Conservation (phyloP, 2,797 vertebrate species). For the Alcedo quadribrachys region DNA sequence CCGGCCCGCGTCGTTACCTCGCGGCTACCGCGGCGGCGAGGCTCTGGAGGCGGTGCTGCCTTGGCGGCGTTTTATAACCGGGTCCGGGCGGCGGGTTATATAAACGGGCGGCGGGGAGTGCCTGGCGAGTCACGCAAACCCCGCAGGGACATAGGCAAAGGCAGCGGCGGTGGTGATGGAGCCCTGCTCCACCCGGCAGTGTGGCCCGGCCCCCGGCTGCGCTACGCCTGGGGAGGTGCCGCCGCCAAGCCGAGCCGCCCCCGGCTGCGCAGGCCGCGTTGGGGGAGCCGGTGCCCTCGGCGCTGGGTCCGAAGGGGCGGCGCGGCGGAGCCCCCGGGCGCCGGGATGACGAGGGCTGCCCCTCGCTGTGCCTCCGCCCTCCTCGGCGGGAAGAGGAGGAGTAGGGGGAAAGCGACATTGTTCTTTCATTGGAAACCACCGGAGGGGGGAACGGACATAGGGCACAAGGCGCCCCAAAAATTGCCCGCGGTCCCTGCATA, state of each 20-base stretch:
- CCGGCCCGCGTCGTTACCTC: not conserved
- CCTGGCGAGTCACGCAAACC: not conserved
- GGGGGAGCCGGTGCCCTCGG: not conserved
- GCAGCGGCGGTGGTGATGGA: not conserved
- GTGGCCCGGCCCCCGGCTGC: not conserved
- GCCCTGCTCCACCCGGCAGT: not conserved
- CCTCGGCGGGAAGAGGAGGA: not conserved
- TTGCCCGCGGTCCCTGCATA: not conserved
- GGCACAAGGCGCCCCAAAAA: accelerated
- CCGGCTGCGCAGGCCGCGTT: not conserved
- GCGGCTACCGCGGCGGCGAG: not conserved
- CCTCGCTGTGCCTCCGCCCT: not conserved
- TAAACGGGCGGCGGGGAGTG: not conserved
- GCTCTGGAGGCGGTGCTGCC: not conserved
- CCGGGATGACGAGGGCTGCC: not conserved
- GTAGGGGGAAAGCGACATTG: accelerated
- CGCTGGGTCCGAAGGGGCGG: not conserved
- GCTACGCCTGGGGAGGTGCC: not conserved
- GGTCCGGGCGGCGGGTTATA: not conserved
- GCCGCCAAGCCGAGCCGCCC: not conserved
- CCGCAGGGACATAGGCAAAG: not conserved
- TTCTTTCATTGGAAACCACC: not conserved
- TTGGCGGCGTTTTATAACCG: not conserved
- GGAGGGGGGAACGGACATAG: not conserved
- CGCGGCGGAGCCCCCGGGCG: not conserved